Evolutionary conservation across 2,113 vertebrate genomes (phyloP).

Genomic region (Labrus mixtus): DNA sequence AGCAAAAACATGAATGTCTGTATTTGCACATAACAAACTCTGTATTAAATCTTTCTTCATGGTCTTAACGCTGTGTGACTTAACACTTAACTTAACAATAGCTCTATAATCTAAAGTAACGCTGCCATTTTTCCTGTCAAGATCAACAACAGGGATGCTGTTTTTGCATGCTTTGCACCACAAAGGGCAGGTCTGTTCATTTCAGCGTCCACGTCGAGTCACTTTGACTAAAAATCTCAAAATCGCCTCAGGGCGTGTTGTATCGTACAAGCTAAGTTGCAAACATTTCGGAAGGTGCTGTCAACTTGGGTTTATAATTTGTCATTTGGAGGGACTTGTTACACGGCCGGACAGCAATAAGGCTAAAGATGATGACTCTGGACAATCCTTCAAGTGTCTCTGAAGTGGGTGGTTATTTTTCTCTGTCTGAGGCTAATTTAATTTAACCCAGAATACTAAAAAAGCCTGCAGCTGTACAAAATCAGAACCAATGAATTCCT

Average conservation of each 20-base stretch:
- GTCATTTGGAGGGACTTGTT: background rate
- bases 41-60: too few relatives aligned
- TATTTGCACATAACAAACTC: too few relatives aligned
- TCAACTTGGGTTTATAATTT: background rate
- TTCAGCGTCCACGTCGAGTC: background rate
- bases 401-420: background rate
- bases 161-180: background rate
- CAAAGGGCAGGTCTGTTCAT: too few relatives aligned
- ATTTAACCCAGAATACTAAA: background rate
- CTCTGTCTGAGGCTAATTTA: background rate
- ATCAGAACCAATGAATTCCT: background rate
- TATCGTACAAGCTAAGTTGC: background rate
- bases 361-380: background rate
- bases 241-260: background rate
- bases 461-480: background rate
- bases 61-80: too few relatives aligned
- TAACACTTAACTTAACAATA: too few relatives aligned
- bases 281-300: background rate
- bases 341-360: background rate
- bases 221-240: background rate
- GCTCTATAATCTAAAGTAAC: too few relatives aligned
- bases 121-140: background rate
- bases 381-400: background rate
- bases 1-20: too few relatives aligned
- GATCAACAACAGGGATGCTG: background rate